Base-by-base conservation (phyloP, 2,888 invertebrate genomes). In the Punctoribates punctum region DNA sequence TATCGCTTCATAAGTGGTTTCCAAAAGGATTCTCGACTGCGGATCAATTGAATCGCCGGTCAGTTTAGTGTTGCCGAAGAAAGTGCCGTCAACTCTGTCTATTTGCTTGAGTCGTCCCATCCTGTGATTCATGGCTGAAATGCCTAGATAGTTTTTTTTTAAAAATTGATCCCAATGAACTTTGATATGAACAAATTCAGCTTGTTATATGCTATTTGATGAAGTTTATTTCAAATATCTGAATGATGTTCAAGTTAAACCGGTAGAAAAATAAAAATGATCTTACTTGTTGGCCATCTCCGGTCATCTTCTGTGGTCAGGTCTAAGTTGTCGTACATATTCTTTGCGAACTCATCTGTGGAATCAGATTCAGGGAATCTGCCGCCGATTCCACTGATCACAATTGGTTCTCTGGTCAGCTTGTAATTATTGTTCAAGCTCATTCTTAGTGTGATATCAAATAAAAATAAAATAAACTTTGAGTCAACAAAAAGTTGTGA, bases 21-120 rank as follows among this genome's bases (percentile, higher is more conserved):
- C 98, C 73, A 98, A 87, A 80, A 98, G 85, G 84, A 96, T 88
- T 79, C 96, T 88, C 80, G 97, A 87, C 84, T 94, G 93, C 11
- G 96, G 94, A 84, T 96, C 94, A 91, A 96, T 93, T 75, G 91
- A 89, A 82, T 93, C 88, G 15, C 94, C 94, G 84, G 94, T 94
- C 85, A 94, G 94, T 15, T 91, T 90, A 85, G 93, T 93, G 62
- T 94, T 93, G 73, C 93, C 92, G 84, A 95, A 95, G 84, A 93
- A 94, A 34, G 91, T 89, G 34, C 93, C 91, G 83, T 95, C 95
- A 84, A 95, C 94, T 80, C 88, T 88, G 79, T 87, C 84, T 80
- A 95, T 83, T 79, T 92, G 89, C 83, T 93, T 94, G 29, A 94
- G 85, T 85, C 74, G 73, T 20, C 81, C 81, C 74, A 88, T 89